Percentiles rank a stretch among this genome's conserved stretches.
Evolutionary conservation across 2,797 vertebrate species (phyloP).

Genomic region (Manis javanica): DNA sequence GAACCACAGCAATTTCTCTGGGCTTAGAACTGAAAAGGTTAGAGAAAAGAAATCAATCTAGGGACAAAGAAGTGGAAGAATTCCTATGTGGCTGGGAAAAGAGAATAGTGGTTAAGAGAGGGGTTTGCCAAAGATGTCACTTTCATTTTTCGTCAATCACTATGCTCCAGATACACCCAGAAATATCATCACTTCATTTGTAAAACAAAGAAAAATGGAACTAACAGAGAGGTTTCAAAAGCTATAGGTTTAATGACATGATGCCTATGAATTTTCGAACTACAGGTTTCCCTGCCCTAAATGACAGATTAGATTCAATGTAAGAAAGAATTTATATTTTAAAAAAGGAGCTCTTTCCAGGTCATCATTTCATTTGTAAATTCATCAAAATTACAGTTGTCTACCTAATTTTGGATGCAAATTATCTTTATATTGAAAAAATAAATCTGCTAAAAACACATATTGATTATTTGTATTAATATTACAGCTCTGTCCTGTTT

Average conservation of each 20-base stretch:
- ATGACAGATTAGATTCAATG: not conserved
- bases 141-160: not conserved
- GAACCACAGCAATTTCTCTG: constrained; percentile 41
- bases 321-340: constrained; percentile 2
- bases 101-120: constrained; percentile 21
- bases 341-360: not conserved
- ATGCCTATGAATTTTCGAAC: not conserved
- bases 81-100: not conserved
- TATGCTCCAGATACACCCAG: not conserved
- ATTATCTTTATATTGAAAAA: constrained; percentile 23
- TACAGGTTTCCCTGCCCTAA: not conserved
- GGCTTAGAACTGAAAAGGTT: constrained; percentile 47
- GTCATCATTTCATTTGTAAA: not conserved
- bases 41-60: constrained; percentile 36
- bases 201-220: constrained; percentile 48
- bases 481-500: not conserved
- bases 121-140: not conserved
- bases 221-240: not conserved
- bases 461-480: not conserved
- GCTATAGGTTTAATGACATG: not conserved
- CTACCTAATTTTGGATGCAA: constrained; percentile 15
- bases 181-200: constrained; percentile 22
- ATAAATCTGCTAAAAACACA: constrained; percentile 5
- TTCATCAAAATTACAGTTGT: not conserved
- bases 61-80: constrained; percentile 26